Evolutionary conservation across 1,140 invertebrate genomes (phyloP), one percentile per base, ranked within the genome.

Genomic region (Drosophila novamexicana): DNA sequence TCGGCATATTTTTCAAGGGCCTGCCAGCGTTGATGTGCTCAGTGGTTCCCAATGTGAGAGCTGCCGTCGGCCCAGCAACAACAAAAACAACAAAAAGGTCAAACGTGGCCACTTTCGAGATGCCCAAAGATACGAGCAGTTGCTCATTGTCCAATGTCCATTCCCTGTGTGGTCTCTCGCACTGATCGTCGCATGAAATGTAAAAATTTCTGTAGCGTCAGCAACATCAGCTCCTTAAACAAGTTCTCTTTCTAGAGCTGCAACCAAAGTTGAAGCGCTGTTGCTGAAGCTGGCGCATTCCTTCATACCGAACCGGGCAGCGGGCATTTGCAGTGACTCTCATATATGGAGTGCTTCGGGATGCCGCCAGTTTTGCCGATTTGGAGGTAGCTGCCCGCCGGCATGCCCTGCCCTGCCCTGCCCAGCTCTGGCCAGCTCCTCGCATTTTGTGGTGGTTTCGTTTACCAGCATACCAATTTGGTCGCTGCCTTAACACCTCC

Each of bases 381-480:
- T 75, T 70, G 58, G 72, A 36, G 42, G 52, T 47, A 45, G 40
- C 47, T 9, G 10, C 7, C 39, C 34, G 32, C 6, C n/a, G 8
- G 22, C 9, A 8, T 18, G 10, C 7, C 37, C 49, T 6, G n/a
- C 12, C 29, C 36, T 7, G 2, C 14, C 22, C 12, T 1, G 5
- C 18, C 5, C 64, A 9, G 9, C 39, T 18, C 12, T 1, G 5
- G 12, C 5, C 64, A 9, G 9, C 39, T 18, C 37, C 47, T 39
- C 2, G 14, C n/a, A 37, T 72, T 37, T 49, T 44, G 49, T 32
- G 68, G 34, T 69, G 64, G 72, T 75, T 75, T 75, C 72, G 67
- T 75, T 75, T 75, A 75, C 72, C 72, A 75, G 58, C 72, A 75
- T 75, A 71, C 73, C 73, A 75, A 75, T 75, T 75, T 75, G 58